Evolutionary conservation across 2,888 invertebrate species (phyloP).

Genomic region (Dasypogon diadema): DNA sequence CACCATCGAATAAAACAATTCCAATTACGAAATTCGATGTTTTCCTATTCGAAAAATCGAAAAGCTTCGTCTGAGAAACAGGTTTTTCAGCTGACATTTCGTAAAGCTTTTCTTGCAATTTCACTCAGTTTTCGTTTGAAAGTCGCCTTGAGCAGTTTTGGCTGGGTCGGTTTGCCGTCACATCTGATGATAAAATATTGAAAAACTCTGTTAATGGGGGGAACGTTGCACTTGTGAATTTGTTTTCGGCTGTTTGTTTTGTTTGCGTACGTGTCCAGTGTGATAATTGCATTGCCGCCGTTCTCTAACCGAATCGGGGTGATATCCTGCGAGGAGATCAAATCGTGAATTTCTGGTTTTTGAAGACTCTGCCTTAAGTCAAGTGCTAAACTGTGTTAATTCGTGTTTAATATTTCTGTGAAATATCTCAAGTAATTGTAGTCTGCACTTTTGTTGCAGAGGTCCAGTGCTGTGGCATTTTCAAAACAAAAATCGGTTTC

Average conservation of each 20-base stretch:
- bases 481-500: conserved; percentile 30
- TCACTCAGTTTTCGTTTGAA: conserved; percentile 37
- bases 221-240: neutral
- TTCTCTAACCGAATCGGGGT: neutral
- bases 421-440: neutral
- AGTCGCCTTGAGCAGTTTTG: conserved; percentile 12
- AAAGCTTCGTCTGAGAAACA: neutral
- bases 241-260: neutral
- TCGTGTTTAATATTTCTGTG: conserved; percentile 9
- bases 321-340: neutral
- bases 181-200: conserved; percentile 9
- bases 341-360: neutral
- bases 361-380: neutral
- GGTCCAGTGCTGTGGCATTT: neutral
- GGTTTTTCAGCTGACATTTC: conserved; percentile 25
- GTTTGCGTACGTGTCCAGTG: neutral
- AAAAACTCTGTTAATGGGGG: neutral
- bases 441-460: neutral
- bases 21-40: neutral
- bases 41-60: neutral
- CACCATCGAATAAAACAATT: no score
- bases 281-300: neutral
- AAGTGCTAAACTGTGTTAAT: conserved; percentile 2
- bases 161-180: neutral
- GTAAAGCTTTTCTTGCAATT: conserved; percentile 20